A percentile compares a stretch with the other conserved stretches of the same genome.
Conservation (phyloP, 2,888 invertebrate genomes). For the Drosophila maculinotata region DNA sequence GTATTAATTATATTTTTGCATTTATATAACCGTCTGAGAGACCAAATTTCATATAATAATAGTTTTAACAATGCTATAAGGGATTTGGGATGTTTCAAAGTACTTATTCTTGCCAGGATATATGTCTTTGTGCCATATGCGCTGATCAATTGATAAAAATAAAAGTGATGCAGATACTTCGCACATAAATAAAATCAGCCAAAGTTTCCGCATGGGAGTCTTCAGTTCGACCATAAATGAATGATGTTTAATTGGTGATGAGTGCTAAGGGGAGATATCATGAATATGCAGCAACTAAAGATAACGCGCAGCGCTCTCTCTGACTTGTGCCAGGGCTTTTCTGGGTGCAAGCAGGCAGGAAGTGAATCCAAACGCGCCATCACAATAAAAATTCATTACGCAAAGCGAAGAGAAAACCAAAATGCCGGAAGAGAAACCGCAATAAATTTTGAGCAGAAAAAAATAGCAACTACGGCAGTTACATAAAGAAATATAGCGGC, state of each 20-base stretch:
- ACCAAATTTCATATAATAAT: too few relatives aligned
- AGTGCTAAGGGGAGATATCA: constrained; percentile 38
- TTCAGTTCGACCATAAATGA: constrained; percentile 59
- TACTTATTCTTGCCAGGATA: too few relatives aligned
- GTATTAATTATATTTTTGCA: too few relatives aligned
- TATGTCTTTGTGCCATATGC: constrained; percentile 23
- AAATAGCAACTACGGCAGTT: constrained; percentile 58
- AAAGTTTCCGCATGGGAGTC: constrained; percentile 20
- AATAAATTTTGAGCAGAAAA: constrained; percentile 69
- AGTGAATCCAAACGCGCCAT: constrained; percentile 75
- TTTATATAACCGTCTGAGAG: too few relatives aligned
- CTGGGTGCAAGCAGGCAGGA: constrained; percentile 25
- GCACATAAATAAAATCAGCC: constrained; percentile 48
- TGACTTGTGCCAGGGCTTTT: constrained; percentile 30
- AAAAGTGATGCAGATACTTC: constrained; percentile 34
- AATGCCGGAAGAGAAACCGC: constrained; percentile 76
- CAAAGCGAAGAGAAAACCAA: constrained; percentile 63
- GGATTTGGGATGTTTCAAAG: too few relatives aligned
- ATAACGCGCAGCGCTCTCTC: constrained; percentile 55
- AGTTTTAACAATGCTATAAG: too few relatives aligned
- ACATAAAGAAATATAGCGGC: constrained; percentile 79
- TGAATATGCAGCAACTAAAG: constrained; percentile 73
- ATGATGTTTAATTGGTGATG: constrained; percentile 60
- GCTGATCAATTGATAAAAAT: constrained; percentile 17
- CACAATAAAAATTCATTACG: constrained; percentile 81